Percentiles rank a stretch among this genome's conserved stretches.
Conservation (phyloP, 2,797 vertebrate species). For the Cheirogaleus major region DNA sequence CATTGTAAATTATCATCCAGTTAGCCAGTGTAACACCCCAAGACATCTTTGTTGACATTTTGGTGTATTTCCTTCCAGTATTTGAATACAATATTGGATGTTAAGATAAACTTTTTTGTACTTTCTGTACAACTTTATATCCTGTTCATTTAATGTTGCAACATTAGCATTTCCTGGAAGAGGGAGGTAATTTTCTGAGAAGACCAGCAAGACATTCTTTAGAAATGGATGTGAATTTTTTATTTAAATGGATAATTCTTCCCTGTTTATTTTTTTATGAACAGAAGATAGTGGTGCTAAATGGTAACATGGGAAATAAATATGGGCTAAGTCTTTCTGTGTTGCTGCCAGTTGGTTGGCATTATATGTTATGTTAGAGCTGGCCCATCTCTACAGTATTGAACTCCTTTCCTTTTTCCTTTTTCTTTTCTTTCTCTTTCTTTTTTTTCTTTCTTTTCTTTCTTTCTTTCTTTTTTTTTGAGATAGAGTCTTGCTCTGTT, state of each 20-base stretch:
- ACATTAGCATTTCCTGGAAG: constrained; percentile 46
- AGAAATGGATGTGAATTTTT: constrained; percentile 5
- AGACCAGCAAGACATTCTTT: not conserved
- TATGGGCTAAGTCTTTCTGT: not conserved
- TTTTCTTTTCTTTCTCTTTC: too few species aligned
- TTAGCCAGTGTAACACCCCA: not conserved
- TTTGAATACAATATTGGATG: not conserved
- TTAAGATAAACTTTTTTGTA: not conserved
- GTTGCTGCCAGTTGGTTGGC: not conserved
- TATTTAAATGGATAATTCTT: not conserved
- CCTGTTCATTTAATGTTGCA: constrained; percentile 27
- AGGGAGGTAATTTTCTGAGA: constrained; percentile 30
- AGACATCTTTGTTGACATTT: not conserved
- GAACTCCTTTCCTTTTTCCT: not conserved
- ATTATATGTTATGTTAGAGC: not conserved
- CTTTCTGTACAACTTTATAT: constrained; percentile 15
- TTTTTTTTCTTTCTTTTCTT: too few species aligned
- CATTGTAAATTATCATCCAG: not conserved
- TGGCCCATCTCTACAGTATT: not conserved
- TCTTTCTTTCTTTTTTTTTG: too few species aligned
- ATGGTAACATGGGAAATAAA: not conserved
- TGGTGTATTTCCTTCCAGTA: not conserved
- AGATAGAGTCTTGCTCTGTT: too few species aligned
- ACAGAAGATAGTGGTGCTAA: not conserved
- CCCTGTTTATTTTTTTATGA: not conserved